A percentile compares a stretch with the other conserved stretches of the same genome.
phyloP scores from a whole-genome alignment of 2,113 vertebrate species.

The Glaucidium brasilianum region DNA sequence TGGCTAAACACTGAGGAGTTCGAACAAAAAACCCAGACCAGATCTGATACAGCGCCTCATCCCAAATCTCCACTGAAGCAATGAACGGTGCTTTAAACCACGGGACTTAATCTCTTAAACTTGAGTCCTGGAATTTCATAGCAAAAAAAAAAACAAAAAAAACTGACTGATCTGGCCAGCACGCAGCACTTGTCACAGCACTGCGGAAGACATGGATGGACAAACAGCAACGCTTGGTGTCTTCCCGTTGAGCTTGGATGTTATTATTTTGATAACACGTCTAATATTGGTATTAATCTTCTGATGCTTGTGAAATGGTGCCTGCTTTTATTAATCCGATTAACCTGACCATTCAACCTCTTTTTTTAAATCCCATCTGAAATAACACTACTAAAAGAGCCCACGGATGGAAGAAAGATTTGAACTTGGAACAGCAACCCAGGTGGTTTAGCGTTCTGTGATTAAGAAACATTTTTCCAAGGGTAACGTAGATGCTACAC shows the following conservation, averaged over 20 bases:
- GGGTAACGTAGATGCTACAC: background rate
- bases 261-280: background rate
- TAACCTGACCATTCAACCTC: background rate
- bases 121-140: background rate
- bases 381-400: background rate
- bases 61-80: background rate
- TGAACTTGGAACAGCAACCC: background rate
- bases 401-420: background rate
- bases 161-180: rapidly evolving
- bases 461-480: background rate
- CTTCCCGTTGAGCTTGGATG: background rate
- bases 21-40: background rate
- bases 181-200: rapidly evolving
- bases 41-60: background rate
- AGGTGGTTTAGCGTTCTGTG: background rate
- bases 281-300: background rate
- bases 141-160: too few relatives aligned
- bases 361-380: background rate
- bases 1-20: background rate
- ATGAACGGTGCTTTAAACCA: background rate
- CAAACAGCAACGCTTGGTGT: background rate
- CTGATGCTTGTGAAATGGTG: background rate
- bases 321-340: background rate
- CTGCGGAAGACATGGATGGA: background rate
- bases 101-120: background rate